A percentile compares a stretch with the other conserved stretches of the same genome.
Evolutionary conservation across 2,888 invertebrate species (phyloP).

Genomic region (Coenonympha arcania): DNA sequence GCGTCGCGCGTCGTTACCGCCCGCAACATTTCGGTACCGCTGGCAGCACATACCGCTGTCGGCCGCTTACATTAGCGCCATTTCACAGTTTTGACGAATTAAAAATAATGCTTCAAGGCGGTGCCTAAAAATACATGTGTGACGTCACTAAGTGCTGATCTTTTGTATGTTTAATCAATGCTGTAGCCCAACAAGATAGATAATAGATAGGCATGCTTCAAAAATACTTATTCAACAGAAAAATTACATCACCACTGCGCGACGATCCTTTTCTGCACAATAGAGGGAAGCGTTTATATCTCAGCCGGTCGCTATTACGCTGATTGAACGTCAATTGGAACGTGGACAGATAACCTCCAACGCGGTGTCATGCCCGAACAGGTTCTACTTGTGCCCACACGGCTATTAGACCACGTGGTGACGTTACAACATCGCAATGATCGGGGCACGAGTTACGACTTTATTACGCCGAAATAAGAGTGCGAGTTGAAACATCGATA

Average conservation of each 20-base stretch:
- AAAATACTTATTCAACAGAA: constrained; percentile 2
- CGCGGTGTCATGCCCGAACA: constrained; percentile 32
- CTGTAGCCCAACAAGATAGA: background rate
- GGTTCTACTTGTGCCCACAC: constrained; percentile 33
- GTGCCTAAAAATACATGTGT: too few species aligned
- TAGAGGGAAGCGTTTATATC: constrained; percentile 15
- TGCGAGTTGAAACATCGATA: background rate
- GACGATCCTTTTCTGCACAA: constrained; percentile 2
- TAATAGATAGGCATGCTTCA: too few species aligned
- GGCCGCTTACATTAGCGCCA: too few species aligned
- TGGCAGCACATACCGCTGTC: too few species aligned
- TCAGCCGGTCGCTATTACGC: constrained; percentile 17
- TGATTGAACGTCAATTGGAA: constrained; percentile 32
- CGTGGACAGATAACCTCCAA: constrained; percentile 33
- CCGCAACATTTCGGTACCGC: too few species aligned
- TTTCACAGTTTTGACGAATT: too few species aligned
- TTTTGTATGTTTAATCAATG: too few species aligned
- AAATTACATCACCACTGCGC: background rate
- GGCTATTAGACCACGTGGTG: constrained; percentile 25
- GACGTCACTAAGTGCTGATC: too few species aligned
- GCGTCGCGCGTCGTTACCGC: too few species aligned
- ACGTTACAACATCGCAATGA: constrained; percentile 14
- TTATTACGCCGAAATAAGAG: constrained; percentile 28
- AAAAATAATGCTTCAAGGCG: too few species aligned
- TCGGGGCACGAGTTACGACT: constrained; percentile 34